phyloP scores from a whole-genome alignment of 2,113 vertebrate species.

The Callionymus lyra region DNA sequence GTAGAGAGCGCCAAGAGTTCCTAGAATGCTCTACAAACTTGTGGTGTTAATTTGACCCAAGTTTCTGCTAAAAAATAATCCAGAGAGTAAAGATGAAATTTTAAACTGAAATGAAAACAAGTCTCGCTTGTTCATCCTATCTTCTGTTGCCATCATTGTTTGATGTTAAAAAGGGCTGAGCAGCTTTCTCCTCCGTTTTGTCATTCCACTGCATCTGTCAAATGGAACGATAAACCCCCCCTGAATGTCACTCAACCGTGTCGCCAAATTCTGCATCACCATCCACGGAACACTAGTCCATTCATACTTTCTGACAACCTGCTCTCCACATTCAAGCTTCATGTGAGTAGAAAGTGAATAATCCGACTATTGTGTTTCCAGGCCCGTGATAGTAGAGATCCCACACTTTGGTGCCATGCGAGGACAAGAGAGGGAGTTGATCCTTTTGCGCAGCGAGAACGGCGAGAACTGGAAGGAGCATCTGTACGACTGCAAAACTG shows the following conservation, averaged over 20 bases:
- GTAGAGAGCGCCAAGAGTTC: no score
- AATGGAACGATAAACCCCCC: not conserved
- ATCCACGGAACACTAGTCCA: not conserved
- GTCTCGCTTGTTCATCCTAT: slow-evolving; percentile 6
- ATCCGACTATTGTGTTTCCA: slow-evolving; percentile 46
- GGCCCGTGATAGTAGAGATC: slow-evolving; percentile 97
- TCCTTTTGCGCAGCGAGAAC: slow-evolving; percentile 92
- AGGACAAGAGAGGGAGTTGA: slow-evolving; percentile 89
- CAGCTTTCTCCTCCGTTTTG: slow-evolving; percentile 39
- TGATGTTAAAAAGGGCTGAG: slow-evolving; percentile 43
- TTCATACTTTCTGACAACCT: not conserved
- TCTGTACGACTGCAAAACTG: slow-evolving; percentile 83
- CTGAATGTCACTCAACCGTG: no score
- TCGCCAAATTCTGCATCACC: not conserved
- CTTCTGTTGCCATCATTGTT: slow-evolving; percentile 39
- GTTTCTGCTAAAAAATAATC: no score
- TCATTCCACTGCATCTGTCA: slow-evolving; percentile 11
- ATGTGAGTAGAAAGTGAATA: not conserved
- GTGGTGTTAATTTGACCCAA: no score
- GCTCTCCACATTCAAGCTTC: no score
- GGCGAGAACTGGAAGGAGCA: slow-evolving; percentile 96
- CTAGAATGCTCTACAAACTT: no score
- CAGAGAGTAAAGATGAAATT: no score
- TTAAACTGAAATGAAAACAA: not conserved
- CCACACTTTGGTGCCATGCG: slow-evolving; percentile 97